phyloP scores from a whole-genome alignment of 2,888 invertebrate species.

The Patella pellucida region DNA sequence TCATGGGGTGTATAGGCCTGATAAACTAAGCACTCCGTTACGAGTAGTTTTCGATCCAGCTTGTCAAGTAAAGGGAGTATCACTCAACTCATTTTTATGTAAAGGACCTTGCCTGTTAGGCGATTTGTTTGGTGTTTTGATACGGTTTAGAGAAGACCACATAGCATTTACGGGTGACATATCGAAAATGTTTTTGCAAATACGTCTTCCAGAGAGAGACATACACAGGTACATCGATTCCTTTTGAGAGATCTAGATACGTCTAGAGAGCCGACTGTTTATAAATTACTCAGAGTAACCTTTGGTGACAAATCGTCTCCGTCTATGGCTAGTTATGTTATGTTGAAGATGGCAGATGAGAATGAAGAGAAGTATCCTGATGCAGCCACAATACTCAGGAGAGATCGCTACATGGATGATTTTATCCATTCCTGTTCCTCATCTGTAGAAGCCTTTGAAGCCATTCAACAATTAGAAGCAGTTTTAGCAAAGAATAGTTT shows the following conservation, averaged over 20 bases:
- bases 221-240: too few species aligned
- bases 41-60: conserved; percentile 27
- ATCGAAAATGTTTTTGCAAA: too few species aligned
- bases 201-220: too few species aligned
- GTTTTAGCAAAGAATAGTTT: conserved; percentile 16
- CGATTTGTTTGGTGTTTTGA: too few species aligned
- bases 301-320: conserved; percentile 26
- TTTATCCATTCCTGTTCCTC: conserved; percentile 17
- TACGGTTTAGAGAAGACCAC: too few species aligned
- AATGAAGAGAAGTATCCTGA: conserved; percentile 16
- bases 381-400: conserved; percentile 19
- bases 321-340: conserved; percentile 22
- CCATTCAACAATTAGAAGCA: conserved; percentile 16
- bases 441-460: conserved; percentile 3
- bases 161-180: too few species aligned
- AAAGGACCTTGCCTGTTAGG: too few species aligned
- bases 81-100: conserved; percentile 11
- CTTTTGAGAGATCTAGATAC: too few species aligned
- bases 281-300: too few species aligned
- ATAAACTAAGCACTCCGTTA: conserved; percentile 20
- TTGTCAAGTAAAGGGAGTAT: conserved; percentile 15
- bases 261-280: too few species aligned
- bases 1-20: conserved; percentile 25
- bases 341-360: conserved; percentile 20
- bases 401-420: conserved; percentile 28